Percentiles rank a stretch among this genome's conserved stretches.
phyloP scores from a whole-genome alignment of 1,140 invertebrate genomes.

The Neoseiulus cucumeris region DNA sequence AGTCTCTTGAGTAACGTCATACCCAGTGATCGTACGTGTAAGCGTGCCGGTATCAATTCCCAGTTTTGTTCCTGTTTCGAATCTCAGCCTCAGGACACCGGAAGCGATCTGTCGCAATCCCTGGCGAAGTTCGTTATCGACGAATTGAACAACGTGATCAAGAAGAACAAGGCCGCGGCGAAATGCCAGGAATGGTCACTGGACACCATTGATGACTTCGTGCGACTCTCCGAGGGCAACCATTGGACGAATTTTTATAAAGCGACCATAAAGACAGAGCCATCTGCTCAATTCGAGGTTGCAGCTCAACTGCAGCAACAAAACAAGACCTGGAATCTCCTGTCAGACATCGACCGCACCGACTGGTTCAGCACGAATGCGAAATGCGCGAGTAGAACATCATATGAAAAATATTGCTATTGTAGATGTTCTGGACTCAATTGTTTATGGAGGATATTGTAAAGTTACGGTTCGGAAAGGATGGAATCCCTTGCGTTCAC shows the following conservation, averaged over 20 bases:
- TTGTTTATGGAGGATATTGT: no score
- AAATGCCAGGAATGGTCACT: conserved; percentile 1
- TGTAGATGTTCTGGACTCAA: no score
- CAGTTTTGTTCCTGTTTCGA: background rate
- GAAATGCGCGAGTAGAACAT: background rate
- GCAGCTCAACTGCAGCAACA: background rate
- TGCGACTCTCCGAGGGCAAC: background rate
- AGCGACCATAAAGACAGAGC: background rate
- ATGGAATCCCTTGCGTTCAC: no score
- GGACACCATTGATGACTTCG: background rate
- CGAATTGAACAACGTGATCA: background rate
- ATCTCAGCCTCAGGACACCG: background rate
- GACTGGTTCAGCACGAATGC: conserved; percentile 1
- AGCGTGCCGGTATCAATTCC: background rate
- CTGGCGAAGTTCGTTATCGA: background rate
- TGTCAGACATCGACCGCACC: background rate
- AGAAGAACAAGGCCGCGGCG: background rate
- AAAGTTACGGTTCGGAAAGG: no score
- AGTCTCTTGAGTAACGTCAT: background rate
- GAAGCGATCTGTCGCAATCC: background rate
- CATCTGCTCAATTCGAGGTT: background rate
- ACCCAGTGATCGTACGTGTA: background rate
- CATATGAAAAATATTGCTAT: conserved; percentile 3
- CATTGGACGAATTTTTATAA: background rate
- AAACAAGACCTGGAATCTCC: background rate